Base-by-base conservation (phyloP, 2,113 vertebrate genomes). In the Shinisaurus crocodilurus region DNA sequence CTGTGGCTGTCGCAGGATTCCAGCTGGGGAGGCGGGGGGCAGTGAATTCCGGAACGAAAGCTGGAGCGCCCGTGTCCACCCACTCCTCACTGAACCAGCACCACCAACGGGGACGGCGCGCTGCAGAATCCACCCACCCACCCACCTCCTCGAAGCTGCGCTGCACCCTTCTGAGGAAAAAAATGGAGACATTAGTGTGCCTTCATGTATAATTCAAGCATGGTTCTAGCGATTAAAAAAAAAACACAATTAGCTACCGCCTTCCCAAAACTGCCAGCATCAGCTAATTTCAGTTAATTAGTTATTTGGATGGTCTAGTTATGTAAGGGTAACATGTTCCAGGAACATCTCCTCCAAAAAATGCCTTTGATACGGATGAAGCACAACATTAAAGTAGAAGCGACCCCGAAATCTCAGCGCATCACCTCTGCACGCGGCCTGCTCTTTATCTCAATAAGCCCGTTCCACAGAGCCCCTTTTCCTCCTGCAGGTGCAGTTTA, bases 221-320 rank as follows among this genome's bases (percentile, higher is more conserved):
- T 80, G 74, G 84, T 40, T 86, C 90, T 83, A 77, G 70, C 77
- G 88, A 88, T 95, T 93, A 90, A 29, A 94, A 93, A 89, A 63
- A 0, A 92, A 32, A 50, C 70, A 86, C 85, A 75, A 75, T 88
- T 91, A 94, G 74, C 90, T 84, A 48, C 5, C 3, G 0, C 85
- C 90, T 84, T 91, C 70, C 87, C 92, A 92, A 92, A 88, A 94
- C 32, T 93, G 90, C 90, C 81, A 89, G 81, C 91, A 92, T 89
- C 92, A 95, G 88, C 90, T 92, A 92, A 88, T 92, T 94, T 91
- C 90, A 85, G 1, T 1, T 89, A 91, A 95, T 94, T 91, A 95
- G 92, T 75, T 88, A 88, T 87, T 85, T 92, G 90, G 89, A 87
- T 86, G 80, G 90, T 92, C 86, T 94, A 92, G 89, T 90, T 85